phyloP scores from a whole-genome alignment of 1,140 invertebrate species.

The Hylaeus volcanicus region DNA sequence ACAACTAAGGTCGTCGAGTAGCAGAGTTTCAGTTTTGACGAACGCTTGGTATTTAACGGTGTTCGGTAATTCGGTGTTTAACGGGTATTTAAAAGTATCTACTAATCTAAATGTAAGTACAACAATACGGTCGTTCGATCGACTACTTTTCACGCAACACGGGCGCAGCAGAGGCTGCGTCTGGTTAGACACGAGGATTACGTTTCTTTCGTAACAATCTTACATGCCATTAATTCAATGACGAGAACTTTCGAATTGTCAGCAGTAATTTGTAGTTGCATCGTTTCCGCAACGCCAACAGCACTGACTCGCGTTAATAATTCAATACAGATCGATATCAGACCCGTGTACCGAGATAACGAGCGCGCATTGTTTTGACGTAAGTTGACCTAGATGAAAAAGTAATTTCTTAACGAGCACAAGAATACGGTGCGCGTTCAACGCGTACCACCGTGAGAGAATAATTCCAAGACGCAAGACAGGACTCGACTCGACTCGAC shows the following conservation, averaged over 20 bases:
- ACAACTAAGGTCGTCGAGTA: too few relatives aligned
- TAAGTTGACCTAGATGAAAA: conserved; percentile 63
- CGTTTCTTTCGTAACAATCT: conserved; percentile 26
- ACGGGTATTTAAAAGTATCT: too few relatives aligned
- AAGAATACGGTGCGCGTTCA: background rate
- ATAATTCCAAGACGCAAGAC: too few relatives aligned
- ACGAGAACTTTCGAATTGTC: conserved; percentile 14
- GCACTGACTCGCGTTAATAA: conserved; percentile 16
- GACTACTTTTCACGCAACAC: too few relatives aligned
- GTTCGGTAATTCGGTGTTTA: too few relatives aligned
- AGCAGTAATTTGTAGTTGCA: background rate
- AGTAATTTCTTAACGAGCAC: conserved; percentile 60
- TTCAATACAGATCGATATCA: conserved; percentile 49
- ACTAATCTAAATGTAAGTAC: too few relatives aligned
- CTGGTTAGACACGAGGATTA: background rate
- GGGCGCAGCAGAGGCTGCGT: too few relatives aligned
- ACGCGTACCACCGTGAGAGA: conserved; percentile 1
- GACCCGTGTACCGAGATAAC: conserved; percentile 36
- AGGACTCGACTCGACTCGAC: too few relatives aligned
- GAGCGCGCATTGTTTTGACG: conserved; percentile 56
- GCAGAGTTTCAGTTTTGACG: too few relatives aligned
- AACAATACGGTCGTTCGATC: too few relatives aligned
- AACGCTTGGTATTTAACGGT: too few relatives aligned
- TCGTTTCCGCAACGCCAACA: background rate
- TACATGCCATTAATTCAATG: conserved; percentile 14